phyloP scores from a whole-genome alignment of 2,113 vertebrate species.

The Thunnus thynnus region DNA sequence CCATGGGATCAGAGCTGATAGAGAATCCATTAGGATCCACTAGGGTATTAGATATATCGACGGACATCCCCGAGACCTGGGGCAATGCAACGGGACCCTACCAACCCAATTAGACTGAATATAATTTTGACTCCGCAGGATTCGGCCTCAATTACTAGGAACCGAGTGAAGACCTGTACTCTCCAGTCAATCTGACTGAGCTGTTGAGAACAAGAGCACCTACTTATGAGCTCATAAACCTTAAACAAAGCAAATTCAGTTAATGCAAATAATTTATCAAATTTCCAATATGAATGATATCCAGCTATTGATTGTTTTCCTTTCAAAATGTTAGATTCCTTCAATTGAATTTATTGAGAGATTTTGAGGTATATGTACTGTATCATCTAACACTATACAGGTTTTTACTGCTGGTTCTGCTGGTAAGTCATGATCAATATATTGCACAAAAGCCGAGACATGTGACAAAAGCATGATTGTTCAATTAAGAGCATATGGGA shows the following conservation, averaged over 20 bases:
- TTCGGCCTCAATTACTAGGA: background rate
- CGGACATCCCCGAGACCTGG: background rate
- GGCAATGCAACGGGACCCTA: background rate
- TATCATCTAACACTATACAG: background rate
- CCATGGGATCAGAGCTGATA: too few species aligned
- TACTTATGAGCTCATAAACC: background rate
- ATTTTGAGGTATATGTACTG: conserved; percentile 42
- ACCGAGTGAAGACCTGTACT: background rate
- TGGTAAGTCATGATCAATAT: conserved; percentile 42
- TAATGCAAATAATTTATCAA: background rate
- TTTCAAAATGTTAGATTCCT: conserved; percentile 20
- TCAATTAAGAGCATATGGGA: conserved; percentile 64
- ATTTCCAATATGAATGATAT: background rate
- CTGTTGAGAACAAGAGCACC: background rate
- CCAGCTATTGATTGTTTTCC: background rate
- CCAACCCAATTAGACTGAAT: background rate
- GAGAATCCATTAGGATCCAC: too few species aligned
- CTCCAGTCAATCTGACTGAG: background rate
- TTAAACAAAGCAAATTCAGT: background rate
- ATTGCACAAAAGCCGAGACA: conserved; percentile 44
- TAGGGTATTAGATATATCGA: background rate
- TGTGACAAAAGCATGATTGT: conserved; percentile 49
- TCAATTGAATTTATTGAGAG: conserved; percentile 9
- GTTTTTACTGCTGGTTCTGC: conserved; percentile 45
- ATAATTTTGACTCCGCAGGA: background rate